These are phyloP conservation scores for Cephalopachus bancanus DNA, from an alignment of 2,797 vertebrate genomes.

Conservation along the genomic window DNA sequence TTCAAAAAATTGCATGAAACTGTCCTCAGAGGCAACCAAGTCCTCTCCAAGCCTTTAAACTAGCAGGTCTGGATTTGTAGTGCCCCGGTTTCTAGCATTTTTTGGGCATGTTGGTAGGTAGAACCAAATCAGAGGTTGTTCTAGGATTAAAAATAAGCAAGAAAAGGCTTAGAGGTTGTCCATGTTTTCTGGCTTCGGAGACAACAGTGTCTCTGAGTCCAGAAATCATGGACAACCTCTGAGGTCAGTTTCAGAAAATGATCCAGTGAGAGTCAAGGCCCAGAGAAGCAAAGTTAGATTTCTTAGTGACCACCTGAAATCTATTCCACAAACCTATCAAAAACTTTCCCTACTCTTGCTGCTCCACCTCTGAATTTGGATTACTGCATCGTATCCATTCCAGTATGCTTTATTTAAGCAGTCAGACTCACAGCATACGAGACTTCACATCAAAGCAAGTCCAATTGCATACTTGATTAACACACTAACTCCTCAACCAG, in stretches of 20 bases:
- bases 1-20: not conserved
- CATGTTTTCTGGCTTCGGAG: not conserved
- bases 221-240: not conserved
- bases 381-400: not conserved
- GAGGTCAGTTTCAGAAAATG: not conserved
- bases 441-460: not conserved
- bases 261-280: not conserved
- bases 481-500: not conserved
- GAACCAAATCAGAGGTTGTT: not conserved
- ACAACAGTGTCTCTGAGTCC: not conserved
- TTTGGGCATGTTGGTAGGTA: not conserved
- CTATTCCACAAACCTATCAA: not conserved
- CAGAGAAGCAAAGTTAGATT: not conserved
- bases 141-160: not conserved
- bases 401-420: not conserved
- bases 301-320: not conserved
- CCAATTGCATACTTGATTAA: not conserved
- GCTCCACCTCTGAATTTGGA: not conserved
- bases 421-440: not conserved
- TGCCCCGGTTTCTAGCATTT: not conserved
- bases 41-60: not conserved
- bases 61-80: not conserved
- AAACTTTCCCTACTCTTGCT: not conserved
- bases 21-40: not conserved
- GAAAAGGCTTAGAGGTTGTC: not conserved